These are phyloP conservation scores for Drosophila nigritarsus DNA, from an alignment of 2,888 invertebrate species.

Conservation along the genomic window DNA sequence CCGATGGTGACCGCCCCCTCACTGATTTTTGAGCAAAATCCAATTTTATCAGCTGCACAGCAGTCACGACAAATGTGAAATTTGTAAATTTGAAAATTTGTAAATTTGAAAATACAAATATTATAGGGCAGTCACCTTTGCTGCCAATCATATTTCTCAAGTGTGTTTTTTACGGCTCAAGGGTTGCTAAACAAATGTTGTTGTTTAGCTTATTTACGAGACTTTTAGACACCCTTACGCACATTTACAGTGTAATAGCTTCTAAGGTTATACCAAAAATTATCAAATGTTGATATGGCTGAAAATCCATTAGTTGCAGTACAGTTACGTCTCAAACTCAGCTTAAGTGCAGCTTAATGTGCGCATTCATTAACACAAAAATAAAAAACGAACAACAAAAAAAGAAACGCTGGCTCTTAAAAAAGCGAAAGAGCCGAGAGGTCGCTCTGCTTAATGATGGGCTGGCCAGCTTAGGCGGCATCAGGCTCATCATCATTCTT, in stretches of 20 bases:
- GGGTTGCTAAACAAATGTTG: conserved; percentile 28
- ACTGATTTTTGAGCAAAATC: conserved; percentile 37
- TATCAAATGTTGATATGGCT: conserved; percentile 33
- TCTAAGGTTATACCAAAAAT: conserved; percentile 9
- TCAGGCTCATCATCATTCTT: conserved; percentile 61
- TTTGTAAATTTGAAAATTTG: conserved; percentile 23
- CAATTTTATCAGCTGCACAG: conserved; percentile 46
- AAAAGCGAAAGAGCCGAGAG: not conserved
- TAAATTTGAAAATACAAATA: conserved; percentile 13
- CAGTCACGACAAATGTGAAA: conserved; percentile 24
- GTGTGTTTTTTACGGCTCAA: conserved; percentile 7
- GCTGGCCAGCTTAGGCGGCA: conserved; percentile 47
- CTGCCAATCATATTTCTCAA: conserved; percentile 26
- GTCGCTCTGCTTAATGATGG: conserved; percentile 52
- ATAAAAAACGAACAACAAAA: not conserved
- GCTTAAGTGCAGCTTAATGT: conserved; percentile 69
- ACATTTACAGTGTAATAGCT: conserved; percentile 15
- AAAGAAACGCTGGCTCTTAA: conserved; percentile 18
- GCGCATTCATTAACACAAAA: conserved; percentile 54
- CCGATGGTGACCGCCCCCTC: conserved; percentile 5
- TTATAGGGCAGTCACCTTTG: conserved; percentile 20
- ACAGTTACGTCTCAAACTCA: conserved; percentile 44
- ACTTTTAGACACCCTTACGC: conserved; percentile 39
- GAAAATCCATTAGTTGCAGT: conserved; percentile 58
- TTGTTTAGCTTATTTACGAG: not conserved